These are phyloP conservation scores for Spongilla lacustris DNA, from an alignment of 37 sponge, comb jelly and placozoan species.

Conservation along the genomic window DNA sequence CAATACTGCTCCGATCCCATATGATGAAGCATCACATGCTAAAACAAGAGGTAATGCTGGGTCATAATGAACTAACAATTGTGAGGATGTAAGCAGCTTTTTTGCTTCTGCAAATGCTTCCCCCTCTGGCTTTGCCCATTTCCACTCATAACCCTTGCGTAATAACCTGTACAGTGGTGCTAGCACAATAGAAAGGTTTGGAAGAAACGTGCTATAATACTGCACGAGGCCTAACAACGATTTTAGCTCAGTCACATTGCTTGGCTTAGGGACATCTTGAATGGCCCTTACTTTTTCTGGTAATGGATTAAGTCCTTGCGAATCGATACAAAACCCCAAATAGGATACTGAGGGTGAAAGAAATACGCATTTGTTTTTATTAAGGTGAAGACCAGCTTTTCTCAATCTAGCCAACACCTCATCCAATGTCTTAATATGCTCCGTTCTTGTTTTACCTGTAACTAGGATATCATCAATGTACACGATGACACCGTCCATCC, in stretches of 20 bases:
- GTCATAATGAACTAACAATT: background rate
- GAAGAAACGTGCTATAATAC: constrained; percentile 35
- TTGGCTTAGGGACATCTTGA: constrained; percentile 28
- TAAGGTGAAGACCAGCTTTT: background rate
- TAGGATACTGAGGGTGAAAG: constrained; percentile 12
- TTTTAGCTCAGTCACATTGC: constrained; percentile 24
- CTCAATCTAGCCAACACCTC: constrained; percentile 16
- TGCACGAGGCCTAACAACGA: constrained; percentile 32
- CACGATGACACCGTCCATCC: constrained; percentile 26
- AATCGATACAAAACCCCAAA: constrained; percentile 6
- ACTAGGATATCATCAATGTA: constrained; percentile 48
- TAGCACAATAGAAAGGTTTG: constrained; percentile 20
- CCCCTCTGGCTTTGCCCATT: background rate
- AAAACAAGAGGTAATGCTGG: background rate
- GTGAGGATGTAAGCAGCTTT: background rate
- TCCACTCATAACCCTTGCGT: constrained; percentile 3
- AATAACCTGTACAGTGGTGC: constrained; percentile 25
- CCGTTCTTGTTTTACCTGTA: constrained; percentile 11
- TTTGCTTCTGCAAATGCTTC: background rate
- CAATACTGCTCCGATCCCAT: constrained; percentile 13
- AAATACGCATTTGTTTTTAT: constrained; percentile 22
- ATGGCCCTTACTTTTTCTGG: constrained; percentile 34
- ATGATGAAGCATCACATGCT: constrained; percentile 7
- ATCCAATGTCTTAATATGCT: background rate
- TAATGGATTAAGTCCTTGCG: constrained; percentile 29